A percentile compares a stretch with the other conserved stretches of the same genome.
phyloP scores from a whole-genome alignment of 2,797 vertebrate species.

The Artibeus jamaicensis region DNA sequence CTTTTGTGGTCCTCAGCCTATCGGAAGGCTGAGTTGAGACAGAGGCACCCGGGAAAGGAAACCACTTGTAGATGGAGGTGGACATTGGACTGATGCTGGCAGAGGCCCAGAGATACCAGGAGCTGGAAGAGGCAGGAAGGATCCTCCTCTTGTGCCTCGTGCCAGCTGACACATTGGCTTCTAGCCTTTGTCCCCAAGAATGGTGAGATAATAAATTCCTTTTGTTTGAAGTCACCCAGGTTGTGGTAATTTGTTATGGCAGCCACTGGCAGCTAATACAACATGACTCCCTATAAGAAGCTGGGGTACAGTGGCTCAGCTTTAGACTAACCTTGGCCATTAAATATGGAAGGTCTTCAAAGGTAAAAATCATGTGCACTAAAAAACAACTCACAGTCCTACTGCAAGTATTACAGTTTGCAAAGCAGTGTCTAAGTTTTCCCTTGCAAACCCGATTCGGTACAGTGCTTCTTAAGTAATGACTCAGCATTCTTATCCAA shows the following conservation, averaged over 20 bases:
- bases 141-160: fast-evolving
- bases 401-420: fast-evolving
- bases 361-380: fast-evolving
- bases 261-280: neutral
- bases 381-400: neutral
- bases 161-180: fast-evolving
- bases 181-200: too few relatives aligned
- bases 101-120: fast-evolving
- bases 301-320: fast-evolving
- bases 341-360: fast-evolving
- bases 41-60: neutral
- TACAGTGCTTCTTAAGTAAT: fast-evolving
- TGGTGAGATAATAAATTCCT: fast-evolving
- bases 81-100: fast-evolving
- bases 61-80: fast-evolving
- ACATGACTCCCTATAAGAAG: fast-evolving
- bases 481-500: fast-evolving
- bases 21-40: neutral
- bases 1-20: neutral
- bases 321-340: neutral
- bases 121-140: fast-evolving
- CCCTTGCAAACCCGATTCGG: too few relatives aligned
- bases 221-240: neutral
- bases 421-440: neutral
- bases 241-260: neutral